Percentiles rank a stretch among this genome's conserved stretches.
Conservation (phyloP, 2,797 vertebrate species). For the Acropternis orthonyx region DNA sequence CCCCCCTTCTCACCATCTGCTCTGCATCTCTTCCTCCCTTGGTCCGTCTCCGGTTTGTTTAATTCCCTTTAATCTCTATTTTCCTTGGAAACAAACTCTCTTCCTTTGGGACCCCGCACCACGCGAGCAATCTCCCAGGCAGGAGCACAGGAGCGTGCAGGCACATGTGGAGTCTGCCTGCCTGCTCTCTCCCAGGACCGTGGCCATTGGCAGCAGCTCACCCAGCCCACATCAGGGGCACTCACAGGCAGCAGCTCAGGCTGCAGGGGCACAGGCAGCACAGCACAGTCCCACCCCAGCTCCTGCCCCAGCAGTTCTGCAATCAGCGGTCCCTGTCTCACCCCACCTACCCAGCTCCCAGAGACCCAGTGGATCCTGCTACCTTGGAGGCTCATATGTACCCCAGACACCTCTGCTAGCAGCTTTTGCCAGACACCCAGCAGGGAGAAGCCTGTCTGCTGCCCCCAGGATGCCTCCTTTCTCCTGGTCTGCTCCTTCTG, state of each 20-base stretch:
- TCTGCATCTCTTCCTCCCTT: not conserved
- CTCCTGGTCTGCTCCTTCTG: not conserved
- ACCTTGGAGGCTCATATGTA: not conserved
- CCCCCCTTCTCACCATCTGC: constrained; percentile 33
- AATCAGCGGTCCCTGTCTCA: not conserved
- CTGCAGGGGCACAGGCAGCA: not conserved
- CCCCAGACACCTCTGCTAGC: not conserved
- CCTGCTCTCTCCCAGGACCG: not conserved
- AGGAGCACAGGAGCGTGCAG: rapidly evolving
- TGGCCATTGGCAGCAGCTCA: not conserved
- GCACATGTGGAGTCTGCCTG: rapidly evolving
- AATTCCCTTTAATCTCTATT: constrained; percentile 59
- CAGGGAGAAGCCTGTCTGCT: not conserved
- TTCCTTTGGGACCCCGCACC: not conserved
- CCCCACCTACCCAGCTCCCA: not conserved
- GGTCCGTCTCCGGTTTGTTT: constrained; percentile 7
- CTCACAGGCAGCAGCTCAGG: not conserved
- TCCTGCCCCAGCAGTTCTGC: not conserved
- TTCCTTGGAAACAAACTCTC: constrained; percentile 21
- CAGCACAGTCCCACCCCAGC: not conserved
- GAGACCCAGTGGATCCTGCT: rapidly evolving
- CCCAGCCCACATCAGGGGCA: rapidly evolving
- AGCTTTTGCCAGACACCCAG: not conserved
- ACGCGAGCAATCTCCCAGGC: rapidly evolving
- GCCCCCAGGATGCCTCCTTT: not conserved